Evolutionary conservation across 2,888 invertebrate species (phyloP), one percentile per base, ranked within the genome.

Genomic region (Caenorhabditis sp.): DNA sequence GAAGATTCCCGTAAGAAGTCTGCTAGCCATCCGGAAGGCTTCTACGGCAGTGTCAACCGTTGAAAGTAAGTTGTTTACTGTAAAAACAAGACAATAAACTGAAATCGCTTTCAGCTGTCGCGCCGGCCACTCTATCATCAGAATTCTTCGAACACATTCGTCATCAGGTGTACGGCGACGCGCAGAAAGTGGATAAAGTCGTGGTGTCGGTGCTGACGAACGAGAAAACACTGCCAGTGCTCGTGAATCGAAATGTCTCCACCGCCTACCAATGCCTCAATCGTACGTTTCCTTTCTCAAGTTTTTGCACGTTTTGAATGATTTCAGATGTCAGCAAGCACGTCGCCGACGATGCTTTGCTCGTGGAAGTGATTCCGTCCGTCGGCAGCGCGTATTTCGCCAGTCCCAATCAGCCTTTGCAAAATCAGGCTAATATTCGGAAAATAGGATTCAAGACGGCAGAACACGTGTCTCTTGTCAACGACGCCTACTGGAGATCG

Each of bases 101-200:
- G 22, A 45, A 26, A 15, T 30, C 39, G 22, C 24, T 65, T 73
- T 7, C 53, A 58, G 68, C 11, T 0, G 24, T 20, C 15, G 26
- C 32, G 0, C 39, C 66, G 11, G 46, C 41, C 0, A 20, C 22
- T 4, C 61, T 62, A n/a, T 41, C 68, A 13, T 68, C 75, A 3
- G 76, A 80, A 30, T 65, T 80, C 30, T 80, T 78, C 48, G 70
- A 80, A 8, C 75, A 78, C 61, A 63, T 76, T 15, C 66, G 66
- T n/a, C 53, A 71, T 32, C 27, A 73, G 32, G 74, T 78, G 2
- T 72, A 80, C 50, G 78, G 78, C n/a, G 65, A 63, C 27, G 11
- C 35, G n/a, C 63, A 46, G 56, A 70, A 63, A 52, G 58, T 78
- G 4, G 78, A 78, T 26, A 80, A 80, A 66, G 35, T 80, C 22